Conservation (phyloP, 2,888 invertebrate genomes). For the Leptinotarsa peninsularis region DNA sequence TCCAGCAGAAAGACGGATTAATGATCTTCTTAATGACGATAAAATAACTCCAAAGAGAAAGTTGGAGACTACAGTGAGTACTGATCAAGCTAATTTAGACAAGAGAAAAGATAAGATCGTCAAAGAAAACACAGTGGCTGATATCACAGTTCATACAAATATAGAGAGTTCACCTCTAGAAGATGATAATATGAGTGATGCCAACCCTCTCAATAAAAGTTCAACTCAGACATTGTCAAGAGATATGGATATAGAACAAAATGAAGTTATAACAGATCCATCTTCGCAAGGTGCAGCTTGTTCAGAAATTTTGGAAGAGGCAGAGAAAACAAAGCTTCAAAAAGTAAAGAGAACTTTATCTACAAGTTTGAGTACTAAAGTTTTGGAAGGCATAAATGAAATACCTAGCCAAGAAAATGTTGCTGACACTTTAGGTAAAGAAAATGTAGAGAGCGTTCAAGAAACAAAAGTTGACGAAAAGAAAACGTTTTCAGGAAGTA, state of each 20-base stretch:
- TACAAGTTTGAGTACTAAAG: conserved; percentile 51
- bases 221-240: conserved; percentile 60
- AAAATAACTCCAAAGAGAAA: conserved; percentile 78
- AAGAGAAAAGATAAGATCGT: conserved; percentile 73
- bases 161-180: conserved; percentile 52
- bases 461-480: conserved; percentile 49
- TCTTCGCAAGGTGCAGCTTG: conserved; percentile 64
- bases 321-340: conserved; percentile 61
- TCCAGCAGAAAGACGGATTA: conserved; percentile 79
- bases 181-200: conserved; percentile 57
- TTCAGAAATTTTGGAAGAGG: conserved; percentile 65
- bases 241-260: conserved; percentile 60
- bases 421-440: conserved; percentile 56
- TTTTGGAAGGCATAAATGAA: conserved; percentile 63
- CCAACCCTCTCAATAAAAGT: conserved; percentile 59
- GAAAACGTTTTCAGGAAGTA: conserved; percentile 50
- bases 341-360: conserved; percentile 60
- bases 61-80: conserved; percentile 80
- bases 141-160: conserved; percentile 60
- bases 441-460: conserved; percentile 53
- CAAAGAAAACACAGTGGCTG: conserved; percentile 65
- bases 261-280: conserved; percentile 55
- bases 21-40: conserved; percentile 76
- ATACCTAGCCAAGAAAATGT: conserved; percentile 63
- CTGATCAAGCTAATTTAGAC: conserved; percentile 70